Evolutionary conservation across 1,140 invertebrate species (phyloP).

Genomic region (Lepidotrigona ventralis): DNA sequence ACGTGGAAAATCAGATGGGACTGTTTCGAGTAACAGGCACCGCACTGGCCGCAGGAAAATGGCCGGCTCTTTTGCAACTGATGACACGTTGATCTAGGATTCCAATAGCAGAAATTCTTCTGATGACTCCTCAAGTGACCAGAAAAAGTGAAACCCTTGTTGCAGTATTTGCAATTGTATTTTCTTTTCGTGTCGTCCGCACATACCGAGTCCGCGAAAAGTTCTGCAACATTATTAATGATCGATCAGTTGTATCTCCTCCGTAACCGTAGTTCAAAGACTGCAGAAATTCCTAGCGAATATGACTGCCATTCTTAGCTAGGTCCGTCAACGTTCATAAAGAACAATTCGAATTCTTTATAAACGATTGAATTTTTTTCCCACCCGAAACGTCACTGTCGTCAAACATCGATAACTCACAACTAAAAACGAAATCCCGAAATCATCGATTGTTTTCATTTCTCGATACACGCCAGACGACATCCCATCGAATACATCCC

Average conservation of each 20-base stretch:
- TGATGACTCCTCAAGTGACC: constrained; percentile 79
- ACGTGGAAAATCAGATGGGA: constrained; percentile 71
- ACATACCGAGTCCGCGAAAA: constrained; percentile 37
- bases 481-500: too few relatives aligned
- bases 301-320: neutral
- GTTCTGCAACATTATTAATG: constrained; percentile 62
- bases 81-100: constrained; percentile 66
- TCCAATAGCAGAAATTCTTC: constrained; percentile 70
- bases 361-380: neutral
- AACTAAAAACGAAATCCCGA: neutral
- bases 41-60: constrained; percentile 66
- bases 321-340: neutral
- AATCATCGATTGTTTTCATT: neutral
- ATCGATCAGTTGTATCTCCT: constrained; percentile 27
- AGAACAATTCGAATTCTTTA: neutral
- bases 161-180: constrained; percentile 78
- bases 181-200: constrained; percentile 54
- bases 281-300: constrained; percentile 6
- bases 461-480: neutral
- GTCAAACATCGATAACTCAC: neutral
- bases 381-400: neutral
- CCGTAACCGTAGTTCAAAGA: neutral
- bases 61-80: constrained; percentile 62
- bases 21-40: constrained; percentile 68
- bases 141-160: constrained; percentile 79